Evolutionary conservation across 2,113 vertebrate genomes (phyloP).

Genomic region (Leucosticte australis): DNA sequence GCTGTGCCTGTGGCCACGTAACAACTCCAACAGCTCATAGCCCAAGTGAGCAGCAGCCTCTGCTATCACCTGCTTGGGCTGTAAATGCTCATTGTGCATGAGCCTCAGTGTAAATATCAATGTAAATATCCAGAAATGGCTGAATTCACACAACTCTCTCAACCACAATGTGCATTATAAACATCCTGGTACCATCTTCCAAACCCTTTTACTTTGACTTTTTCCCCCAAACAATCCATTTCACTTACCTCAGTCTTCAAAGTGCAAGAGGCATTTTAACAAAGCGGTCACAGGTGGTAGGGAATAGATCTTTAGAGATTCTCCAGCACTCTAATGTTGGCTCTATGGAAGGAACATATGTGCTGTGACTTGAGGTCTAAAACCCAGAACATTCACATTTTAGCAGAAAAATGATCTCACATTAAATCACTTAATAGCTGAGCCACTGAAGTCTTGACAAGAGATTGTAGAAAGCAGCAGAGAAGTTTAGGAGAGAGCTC

Average conservation of each 20-base stretch:
- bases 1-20: background rate
- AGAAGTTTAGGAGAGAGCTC: background rate
- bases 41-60: background rate
- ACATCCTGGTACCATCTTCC: background rate
- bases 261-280: background rate
- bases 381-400: background rate
- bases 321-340: background rate
- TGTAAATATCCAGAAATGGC: background rate
- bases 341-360: background rate
- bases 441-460: background rate
- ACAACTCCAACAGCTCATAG: background rate
- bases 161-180: background rate
- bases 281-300: background rate
- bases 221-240: background rate
- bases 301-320: background rate
- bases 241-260: background rate
- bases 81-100: background rate
- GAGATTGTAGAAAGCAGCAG: background rate
- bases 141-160: background rate
- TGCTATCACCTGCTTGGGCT: background rate
- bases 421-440: background rate
- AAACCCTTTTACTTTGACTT: background rate
- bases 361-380: background rate
- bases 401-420: background rate
- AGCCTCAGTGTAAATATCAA: background rate